Evolutionary conservation across 2,888 invertebrate genomes (phyloP), one percentile per base, ranked within the genome.

Genomic region (Oligia fasciuncula): DNA sequence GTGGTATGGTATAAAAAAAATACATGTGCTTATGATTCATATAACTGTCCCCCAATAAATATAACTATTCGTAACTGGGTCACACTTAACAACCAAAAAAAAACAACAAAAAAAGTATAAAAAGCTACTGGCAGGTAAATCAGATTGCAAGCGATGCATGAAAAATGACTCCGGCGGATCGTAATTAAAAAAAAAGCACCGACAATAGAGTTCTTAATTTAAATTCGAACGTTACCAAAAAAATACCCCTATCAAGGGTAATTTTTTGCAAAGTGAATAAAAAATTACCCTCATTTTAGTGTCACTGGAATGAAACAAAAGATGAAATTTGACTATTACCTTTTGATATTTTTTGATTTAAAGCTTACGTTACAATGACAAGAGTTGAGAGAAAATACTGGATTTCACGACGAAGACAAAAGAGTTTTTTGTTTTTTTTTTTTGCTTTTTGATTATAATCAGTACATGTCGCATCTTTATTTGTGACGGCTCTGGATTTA

Each of bases 91-190:
- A 66, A 68, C 46, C 69, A 68, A 76, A 77, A 87, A 86, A 88
- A 80, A 66, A 40, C 2, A 23, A 69, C 23, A 65, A 54, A 84
- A 71, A 89, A 91, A 90, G 23, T 91, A 90, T 91, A 92, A 89
- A 89, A 85, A 73, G 85, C 90, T 84, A 92, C 93, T 93, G 94
- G 89, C 95, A 95, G 94, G 95, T 95, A 96, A 96, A 97, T 96
- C 96, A 96, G 95, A 95, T 95, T 94, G 90, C 92, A 93, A 94
- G 94, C 95, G 96, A 97, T 96, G 96, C 96, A 96, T 97, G 96
- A 96, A 96, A 96, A 97, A 97, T 97, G 96, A 96, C 95, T 96
- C 95, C 92, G 80, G 85, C 90, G 85, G 86, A 89, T 91, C 92
- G 92, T 95, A 95, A 96, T 96, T 95, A 95, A 96, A 96, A 95